Conservation (phyloP, 2,797 vertebrate species). For the Tapirus indicus region DNA sequence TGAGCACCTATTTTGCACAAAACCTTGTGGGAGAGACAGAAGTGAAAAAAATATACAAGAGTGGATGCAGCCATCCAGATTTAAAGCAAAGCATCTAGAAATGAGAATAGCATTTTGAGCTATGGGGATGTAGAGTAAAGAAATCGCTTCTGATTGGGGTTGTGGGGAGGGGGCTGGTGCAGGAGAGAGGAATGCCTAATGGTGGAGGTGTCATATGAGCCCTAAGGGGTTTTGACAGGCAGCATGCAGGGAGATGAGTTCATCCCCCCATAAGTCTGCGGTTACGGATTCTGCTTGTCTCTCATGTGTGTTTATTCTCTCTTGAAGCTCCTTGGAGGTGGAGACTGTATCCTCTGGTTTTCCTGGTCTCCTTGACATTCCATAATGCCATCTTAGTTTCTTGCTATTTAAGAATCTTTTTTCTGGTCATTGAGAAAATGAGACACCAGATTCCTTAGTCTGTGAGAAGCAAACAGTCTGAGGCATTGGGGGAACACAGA, state of each 20-base stretch:
- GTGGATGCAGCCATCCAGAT: neutral
- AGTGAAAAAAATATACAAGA: neutral
- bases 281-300: neutral
- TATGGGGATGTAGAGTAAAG: neutral
- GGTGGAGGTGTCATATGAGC: neutral
- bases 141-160: neutral
- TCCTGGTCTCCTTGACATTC: neutral
- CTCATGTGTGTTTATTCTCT: neutral
- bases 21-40: neutral
- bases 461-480: neutral
- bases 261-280: fast-evolving
- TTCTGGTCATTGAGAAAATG: constrained; percentile 49
- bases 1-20: neutral
- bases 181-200: neutral
- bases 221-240: neutral
- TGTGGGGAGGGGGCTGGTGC: neutral
- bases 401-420: constrained; percentile 49
- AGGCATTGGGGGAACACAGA: constrained; percentile 42
- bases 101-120: neutral
- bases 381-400: neutral
- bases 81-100: neutral
- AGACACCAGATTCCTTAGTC: constrained; percentile 47
- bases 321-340: neutral
- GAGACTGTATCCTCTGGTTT: neutral
- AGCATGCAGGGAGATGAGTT: neutral